Percentiles rank a stretch among this genome's conserved stretches.
phyloP scores from a whole-genome alignment of 2,797 vertebrate species.

The Choloepus didactylus region DNA sequence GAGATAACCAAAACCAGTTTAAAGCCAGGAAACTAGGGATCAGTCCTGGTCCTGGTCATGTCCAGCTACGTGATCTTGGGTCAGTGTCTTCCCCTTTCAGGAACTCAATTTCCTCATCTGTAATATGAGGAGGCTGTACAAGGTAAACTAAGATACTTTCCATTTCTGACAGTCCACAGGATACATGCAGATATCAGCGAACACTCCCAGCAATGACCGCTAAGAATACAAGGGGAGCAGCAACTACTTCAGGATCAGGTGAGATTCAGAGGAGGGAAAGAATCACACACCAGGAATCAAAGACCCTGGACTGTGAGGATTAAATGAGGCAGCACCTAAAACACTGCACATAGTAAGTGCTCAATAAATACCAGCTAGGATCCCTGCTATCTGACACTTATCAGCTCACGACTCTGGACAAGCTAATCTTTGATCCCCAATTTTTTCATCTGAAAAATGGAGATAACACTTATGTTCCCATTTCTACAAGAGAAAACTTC shows the following conservation, averaged over 20 bases:
- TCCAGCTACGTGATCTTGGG: background rate
- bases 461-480: background rate
- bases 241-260: background rate
- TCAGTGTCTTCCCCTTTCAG: background rate
- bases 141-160: background rate
- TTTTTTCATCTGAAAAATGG: background rate
- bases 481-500: background rate
- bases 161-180: background rate
- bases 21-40: background rate
- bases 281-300: background rate
- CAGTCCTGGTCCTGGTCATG: background rate
- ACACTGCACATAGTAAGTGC: background rate
- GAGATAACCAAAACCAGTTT: background rate
- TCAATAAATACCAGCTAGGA: background rate
- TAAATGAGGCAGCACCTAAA: background rate
- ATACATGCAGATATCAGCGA: background rate
- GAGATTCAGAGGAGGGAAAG: background rate
- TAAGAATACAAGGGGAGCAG: background rate
- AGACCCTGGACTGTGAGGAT: background rate
- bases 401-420: background rate
- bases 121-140: background rate
- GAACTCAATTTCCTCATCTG: slow-evolving; percentile 44
- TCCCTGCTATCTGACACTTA: background rate
- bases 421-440: background rate
- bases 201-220: fast-evolving